Evolutionary conservation across 2,113 vertebrate genomes (phyloP).

Genomic region (Zapornia atra): DNA sequence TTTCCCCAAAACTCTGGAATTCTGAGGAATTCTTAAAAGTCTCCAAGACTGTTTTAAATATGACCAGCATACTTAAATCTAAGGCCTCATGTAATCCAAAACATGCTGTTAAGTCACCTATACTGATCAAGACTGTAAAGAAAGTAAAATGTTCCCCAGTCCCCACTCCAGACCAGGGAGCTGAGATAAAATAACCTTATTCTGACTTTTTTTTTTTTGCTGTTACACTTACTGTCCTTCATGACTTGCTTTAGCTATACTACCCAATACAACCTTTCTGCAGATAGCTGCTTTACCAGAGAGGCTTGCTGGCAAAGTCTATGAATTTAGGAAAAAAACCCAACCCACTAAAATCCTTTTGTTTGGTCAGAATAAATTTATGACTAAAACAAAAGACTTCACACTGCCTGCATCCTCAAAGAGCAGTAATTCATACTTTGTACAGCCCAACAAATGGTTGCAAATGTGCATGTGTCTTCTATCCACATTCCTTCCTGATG

Average conservation of each 20-base stretch:
- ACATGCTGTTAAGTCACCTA: neutral
- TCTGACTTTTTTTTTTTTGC: neutral
- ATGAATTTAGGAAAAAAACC: neutral
- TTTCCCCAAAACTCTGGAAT: neutral
- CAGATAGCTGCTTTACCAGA: neutral
- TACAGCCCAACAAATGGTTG: neutral
- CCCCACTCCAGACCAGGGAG: neutral
- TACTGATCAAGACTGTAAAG: neutral
- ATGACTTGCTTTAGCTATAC: neutral
- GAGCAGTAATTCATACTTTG: neutral
- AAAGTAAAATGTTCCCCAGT: neutral
- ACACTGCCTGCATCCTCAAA: neutral
- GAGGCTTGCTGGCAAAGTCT: neutral
- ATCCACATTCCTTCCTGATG: neutral
- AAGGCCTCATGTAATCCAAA: neutral
- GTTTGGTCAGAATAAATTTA: neutral
- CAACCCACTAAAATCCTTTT: neutral
- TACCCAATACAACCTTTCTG: neutral
- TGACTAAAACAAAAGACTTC: neutral
- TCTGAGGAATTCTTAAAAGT: neutral
- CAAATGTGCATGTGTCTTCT: neutral
- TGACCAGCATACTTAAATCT: neutral
- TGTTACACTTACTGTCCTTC: neutral
- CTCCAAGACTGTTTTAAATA: neutral
- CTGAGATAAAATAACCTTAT: neutral